A percentile compares a stretch with the other conserved stretches of the same genome.
phyloP scores from a whole-genome alignment of 2,888 invertebrate genomes.

The Malacosoma neustria region DNA sequence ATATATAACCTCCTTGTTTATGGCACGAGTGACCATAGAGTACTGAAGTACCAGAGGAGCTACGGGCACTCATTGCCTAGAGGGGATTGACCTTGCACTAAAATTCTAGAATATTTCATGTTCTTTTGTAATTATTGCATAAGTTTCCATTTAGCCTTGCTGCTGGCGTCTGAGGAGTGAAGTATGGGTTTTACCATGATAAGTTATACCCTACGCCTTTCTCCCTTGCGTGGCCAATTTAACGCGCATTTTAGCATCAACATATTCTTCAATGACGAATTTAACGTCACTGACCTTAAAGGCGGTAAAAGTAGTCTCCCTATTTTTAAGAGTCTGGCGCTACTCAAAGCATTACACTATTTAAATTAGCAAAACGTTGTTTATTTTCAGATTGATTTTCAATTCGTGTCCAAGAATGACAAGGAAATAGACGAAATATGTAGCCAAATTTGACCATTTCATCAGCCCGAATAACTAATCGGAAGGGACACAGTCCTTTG shows the following conservation, averaged over 20 bases:
- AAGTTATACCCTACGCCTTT: not conserved
- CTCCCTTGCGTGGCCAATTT: not conserved
- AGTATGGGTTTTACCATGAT: not conserved
- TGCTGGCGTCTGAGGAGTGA: not conserved
- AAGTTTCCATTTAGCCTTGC: not conserved
- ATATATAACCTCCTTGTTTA: constrained; percentile 1
- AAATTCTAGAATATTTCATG: constrained; percentile 8
- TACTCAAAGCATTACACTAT: too few relatives aligned
- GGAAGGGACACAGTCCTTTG: too few relatives aligned
- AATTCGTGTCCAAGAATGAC: too few relatives aligned
- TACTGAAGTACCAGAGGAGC: constrained; percentile 21
- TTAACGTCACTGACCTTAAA: not conserved
- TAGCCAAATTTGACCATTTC: too few relatives aligned
- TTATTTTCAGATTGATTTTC: too few relatives aligned
- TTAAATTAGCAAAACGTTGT: too few relatives aligned
- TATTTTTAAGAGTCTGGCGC: not conserved
- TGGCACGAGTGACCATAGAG: constrained; percentile 20
- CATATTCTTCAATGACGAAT: too few relatives aligned
- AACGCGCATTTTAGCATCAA: too few relatives aligned
- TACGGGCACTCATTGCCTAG: constrained; percentile 9
- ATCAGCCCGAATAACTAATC: too few relatives aligned
- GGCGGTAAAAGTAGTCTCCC: not conserved
- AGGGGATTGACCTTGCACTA: constrained; percentile 17
- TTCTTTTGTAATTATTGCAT: not conserved
- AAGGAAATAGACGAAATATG: too few relatives aligned